Conservation (phyloP, 2,888 invertebrate genomes). For the Calameuta filiformis region DNA sequence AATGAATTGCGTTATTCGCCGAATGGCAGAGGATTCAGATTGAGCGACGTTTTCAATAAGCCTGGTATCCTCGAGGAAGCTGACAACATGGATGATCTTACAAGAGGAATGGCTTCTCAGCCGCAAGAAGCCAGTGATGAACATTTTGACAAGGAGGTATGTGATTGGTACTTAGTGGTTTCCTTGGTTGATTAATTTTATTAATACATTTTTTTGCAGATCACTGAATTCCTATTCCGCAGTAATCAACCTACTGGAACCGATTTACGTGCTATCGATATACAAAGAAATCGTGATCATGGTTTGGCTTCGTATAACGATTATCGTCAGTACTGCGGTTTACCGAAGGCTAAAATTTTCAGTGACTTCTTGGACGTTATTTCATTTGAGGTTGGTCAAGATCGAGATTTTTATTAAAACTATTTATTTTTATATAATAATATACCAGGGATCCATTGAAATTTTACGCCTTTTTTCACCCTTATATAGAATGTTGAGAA, state of each 20-base stretch:
- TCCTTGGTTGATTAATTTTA: background rate
- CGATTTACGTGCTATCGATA: conserved; percentile 84
- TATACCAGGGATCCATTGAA: background rate
- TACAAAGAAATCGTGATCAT: conserved; percentile 89
- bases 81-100: conserved; percentile 77
- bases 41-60: conserved; percentile 79
- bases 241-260: conserved; percentile 79
- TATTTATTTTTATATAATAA: background rate
- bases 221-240: conserved; percentile 76
- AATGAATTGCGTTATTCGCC: conserved; percentile 70
- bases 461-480: background rate
- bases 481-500: conserved; percentile 73
- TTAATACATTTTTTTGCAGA: conserved; percentile 63
- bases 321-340: conserved; percentile 80
- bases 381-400: conserved; percentile 27
- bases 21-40: conserved; percentile 68
- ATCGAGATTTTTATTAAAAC: background rate
- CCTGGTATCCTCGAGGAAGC: conserved; percentile 75
- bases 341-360: conserved; percentile 76
- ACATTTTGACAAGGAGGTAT: conserved; percentile 81
- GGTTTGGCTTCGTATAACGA: conserved; percentile 84
- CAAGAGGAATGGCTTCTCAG: conserved; percentile 82
- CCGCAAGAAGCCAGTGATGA: conserved; percentile 82
- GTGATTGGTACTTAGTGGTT: conserved; percentile 23
- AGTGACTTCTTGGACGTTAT: conserved; percentile 78